Percentiles rank a stretch among this genome's conserved stretches.
These are phyloP conservation scores for Pegoplata infirma DNA, from an alignment of 2,888 invertebrate genomes.

Conservation along the genomic window DNA sequence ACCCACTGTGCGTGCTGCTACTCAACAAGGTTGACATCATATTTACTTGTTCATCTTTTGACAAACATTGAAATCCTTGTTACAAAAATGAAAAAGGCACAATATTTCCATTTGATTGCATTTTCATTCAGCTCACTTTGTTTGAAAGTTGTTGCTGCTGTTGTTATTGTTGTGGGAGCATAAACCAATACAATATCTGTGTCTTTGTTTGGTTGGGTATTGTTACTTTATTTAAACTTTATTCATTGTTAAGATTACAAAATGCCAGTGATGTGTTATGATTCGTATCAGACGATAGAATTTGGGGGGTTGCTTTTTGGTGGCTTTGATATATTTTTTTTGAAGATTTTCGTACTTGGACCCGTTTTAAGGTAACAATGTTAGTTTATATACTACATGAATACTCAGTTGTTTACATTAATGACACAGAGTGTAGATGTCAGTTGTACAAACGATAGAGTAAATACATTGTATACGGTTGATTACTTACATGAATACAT, in stretches of 20 bases:
- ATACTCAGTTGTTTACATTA: neutral
- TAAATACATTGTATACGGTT: neutral
- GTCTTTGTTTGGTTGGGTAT: neutral
- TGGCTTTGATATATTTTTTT: no score
- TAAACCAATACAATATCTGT: conserved; percentile 13
- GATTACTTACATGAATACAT: neutral
- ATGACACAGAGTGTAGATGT: neutral
- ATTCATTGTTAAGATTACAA: neutral
- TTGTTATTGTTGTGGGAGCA: no score
- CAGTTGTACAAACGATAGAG: neutral
- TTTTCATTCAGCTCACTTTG: conserved; percentile 37
- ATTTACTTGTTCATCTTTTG: neutral
- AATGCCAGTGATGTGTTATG: neutral
- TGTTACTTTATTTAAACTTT: conserved; percentile 15
- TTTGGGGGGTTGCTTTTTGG: neutral
- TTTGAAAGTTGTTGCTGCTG: conserved; percentile 26
- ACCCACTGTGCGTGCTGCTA: neutral
- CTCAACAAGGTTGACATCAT: conserved; percentile 15
- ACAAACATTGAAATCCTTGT: neutral
- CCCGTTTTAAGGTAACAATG: conserved; percentile 38
- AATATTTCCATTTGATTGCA: conserved; percentile 52
- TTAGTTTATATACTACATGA: neutral
- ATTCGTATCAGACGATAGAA: neutral
- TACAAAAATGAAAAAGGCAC: neutral
- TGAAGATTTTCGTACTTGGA: conserved; percentile 37